Evolutionary conservation across 2,888 invertebrate genomes (phyloP).

Genomic region (Ypsolopha sequella): DNA sequence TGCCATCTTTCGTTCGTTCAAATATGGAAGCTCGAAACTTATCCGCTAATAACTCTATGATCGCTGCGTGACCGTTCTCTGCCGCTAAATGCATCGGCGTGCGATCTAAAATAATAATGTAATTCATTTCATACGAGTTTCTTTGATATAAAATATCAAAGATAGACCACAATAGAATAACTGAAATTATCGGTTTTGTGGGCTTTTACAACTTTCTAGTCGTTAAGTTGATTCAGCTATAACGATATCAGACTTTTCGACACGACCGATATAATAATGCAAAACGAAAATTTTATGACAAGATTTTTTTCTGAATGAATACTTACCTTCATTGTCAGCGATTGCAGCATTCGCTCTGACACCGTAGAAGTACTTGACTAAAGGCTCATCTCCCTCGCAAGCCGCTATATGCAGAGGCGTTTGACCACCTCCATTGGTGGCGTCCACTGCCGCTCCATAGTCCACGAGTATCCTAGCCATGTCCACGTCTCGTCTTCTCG

Average conservation of each 20-base stretch:
- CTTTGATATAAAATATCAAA: too few species aligned
- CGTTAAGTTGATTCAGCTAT: too few species aligned
- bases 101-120: slow-evolving; percentile 74
- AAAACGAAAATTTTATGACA: too few species aligned
- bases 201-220: too few species aligned
- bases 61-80: slow-evolving; percentile 94
- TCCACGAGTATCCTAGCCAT: slow-evolving; percentile 94
- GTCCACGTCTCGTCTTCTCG: slow-evolving; percentile 92
- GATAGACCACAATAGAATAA: too few species aligned
- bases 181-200: too few species aligned
- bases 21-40: slow-evolving; percentile 98
- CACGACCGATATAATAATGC: too few species aligned
- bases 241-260: too few species aligned
- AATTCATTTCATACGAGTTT: not conserved
- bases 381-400: slow-evolving; percentile 93
- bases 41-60: slow-evolving; percentile 96
- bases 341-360: slow-evolving; percentile 95
- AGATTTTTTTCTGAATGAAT: not conserved
- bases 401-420: slow-evolving; percentile 96
- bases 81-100: slow-evolving; percentile 98
- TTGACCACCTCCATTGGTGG: slow-evolving; percentile 94
- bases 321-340: slow-evolving; percentile 88
- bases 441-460: slow-evolving; percentile 92
- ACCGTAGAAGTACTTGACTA: slow-evolving; percentile 96
- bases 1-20: slow-evolving; percentile 97